phyloP scores from a whole-genome alignment of 1,140 invertebrate genomes.

The Pseudobourletiella spinata region DNA sequence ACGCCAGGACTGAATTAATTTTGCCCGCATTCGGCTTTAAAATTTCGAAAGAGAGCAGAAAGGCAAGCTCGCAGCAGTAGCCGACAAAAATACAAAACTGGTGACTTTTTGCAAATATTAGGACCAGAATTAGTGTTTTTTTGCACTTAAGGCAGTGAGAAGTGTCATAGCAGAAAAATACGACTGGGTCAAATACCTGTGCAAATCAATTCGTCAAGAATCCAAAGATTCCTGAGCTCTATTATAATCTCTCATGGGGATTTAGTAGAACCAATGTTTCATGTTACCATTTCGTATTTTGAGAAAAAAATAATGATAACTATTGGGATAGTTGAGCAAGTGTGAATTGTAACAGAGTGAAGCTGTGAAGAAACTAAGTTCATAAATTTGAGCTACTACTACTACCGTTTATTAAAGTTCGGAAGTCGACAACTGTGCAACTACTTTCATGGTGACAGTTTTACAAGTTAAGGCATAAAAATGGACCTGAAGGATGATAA shows the following conservation, averaged over 20 bases:
- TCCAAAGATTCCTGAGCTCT: neutral
- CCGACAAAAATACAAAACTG: neutral
- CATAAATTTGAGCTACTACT: neutral
- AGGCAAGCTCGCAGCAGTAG: neutral
- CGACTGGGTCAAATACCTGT: neutral
- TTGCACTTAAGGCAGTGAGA: no score
- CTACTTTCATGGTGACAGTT: neutral
- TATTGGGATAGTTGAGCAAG: no score
- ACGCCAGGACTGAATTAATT: neutral
- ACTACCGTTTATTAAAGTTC: no score
- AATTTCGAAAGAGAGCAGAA: neutral
- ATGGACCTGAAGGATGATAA: no score
- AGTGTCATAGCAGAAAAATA: neutral
- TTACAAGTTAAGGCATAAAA: no score
- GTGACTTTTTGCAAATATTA: neutral
- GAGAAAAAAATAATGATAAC: no score
- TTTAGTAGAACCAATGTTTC: no score
- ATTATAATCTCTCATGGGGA: neutral
- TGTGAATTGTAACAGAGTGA: no score
- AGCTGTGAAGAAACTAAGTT: neutral
- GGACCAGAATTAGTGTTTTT: neutral
- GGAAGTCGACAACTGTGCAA: neutral
- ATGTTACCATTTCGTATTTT: no score
- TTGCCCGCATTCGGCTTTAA: neutral
- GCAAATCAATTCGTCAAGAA: no score